Percentiles rank a stretch among this genome's conserved stretches.
These are phyloP conservation scores for Reticulitermes speratus DNA, from an alignment of 1,140 invertebrate genomes.

Conservation along the genomic window DNA sequence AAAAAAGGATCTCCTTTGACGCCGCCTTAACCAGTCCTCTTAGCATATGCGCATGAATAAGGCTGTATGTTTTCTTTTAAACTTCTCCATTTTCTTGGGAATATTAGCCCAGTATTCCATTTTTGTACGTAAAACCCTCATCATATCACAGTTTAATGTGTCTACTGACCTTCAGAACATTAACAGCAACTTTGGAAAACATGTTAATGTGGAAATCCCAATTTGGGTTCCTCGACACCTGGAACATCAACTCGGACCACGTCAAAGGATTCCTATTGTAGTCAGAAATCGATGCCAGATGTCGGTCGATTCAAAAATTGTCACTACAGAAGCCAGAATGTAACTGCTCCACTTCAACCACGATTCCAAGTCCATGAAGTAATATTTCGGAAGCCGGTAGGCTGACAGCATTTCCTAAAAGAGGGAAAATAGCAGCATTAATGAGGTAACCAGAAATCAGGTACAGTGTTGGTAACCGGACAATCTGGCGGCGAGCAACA, in stretches of 20 bases:
- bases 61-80: too few relatives aligned
- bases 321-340: constrained; percentile 38
- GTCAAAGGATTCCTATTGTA: constrained; percentile 51
- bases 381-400: constrained; percentile 41
- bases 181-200: constrained; percentile 53
- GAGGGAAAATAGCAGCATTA: neutral
- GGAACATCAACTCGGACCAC: constrained; percentile 56
- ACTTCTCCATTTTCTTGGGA: too few relatives aligned
- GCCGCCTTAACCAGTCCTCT: too few relatives aligned
- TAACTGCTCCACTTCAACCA: constrained; percentile 51
- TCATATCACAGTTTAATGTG: neutral
- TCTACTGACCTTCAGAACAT: constrained; percentile 49
- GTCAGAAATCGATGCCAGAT: constrained; percentile 54
- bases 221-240: constrained; percentile 54
- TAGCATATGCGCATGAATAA: too few relatives aligned
- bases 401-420: neutral
- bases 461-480: too few relatives aligned
- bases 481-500: too few relatives aligned
- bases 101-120: too few relatives aligned
- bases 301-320: constrained; percentile 34
- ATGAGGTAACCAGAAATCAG: too few relatives aligned
- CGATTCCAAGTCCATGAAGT: constrained; percentile 50
- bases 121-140: too few relatives aligned
- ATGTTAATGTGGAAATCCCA: constrained; percentile 55
- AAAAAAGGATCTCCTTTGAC: too few relatives aligned